These are phyloP conservation scores for Strix aluco DNA, from an alignment of 2,113 vertebrate species.

Conservation along the genomic window DNA sequence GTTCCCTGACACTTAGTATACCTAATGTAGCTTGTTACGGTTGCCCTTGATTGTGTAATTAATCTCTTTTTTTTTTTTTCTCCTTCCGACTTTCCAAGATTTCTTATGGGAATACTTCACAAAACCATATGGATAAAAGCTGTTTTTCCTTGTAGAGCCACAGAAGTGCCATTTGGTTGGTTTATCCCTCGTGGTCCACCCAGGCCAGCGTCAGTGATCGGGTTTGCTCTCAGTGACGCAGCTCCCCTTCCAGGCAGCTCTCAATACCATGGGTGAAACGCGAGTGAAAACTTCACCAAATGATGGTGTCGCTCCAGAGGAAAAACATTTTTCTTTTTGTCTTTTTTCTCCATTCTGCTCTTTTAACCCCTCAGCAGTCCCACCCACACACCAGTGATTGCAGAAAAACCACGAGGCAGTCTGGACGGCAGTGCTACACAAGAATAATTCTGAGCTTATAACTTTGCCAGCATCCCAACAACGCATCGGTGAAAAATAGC, in stretches of 20 bases:
- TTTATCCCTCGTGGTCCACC: background rate
- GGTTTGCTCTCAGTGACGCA: conserved; percentile 46
- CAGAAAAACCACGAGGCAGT: background rate
- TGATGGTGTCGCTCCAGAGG: background rate
- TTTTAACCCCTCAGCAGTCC: background rate
- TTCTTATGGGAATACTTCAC: conserved; percentile 46
- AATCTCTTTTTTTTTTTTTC: background rate
- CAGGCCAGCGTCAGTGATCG: background rate
- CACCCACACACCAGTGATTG: fast-evolving
- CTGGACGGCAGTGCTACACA: fast-evolving
- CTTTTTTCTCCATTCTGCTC: background rate
- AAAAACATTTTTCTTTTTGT: background rate
- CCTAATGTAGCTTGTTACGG: background rate
- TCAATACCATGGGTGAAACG: background rate
- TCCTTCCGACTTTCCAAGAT: conserved; percentile 13
- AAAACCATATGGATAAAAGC: background rate
- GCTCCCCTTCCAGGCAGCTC: background rate
- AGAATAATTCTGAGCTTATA: background rate
- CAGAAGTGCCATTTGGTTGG: background rate
- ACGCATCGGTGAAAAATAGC: background rate
- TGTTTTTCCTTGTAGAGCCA: background rate
- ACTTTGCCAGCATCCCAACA: fast-evolving
- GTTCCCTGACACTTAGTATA: background rate
- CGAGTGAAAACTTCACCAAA: background rate
- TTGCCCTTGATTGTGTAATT: background rate